Percentiles rank a stretch among this genome's conserved stretches.
These are phyloP conservation scores for Papilio aristodemus DNA, from an alignment of 1,140 invertebrate genomes.

Conservation along the genomic window DNA sequence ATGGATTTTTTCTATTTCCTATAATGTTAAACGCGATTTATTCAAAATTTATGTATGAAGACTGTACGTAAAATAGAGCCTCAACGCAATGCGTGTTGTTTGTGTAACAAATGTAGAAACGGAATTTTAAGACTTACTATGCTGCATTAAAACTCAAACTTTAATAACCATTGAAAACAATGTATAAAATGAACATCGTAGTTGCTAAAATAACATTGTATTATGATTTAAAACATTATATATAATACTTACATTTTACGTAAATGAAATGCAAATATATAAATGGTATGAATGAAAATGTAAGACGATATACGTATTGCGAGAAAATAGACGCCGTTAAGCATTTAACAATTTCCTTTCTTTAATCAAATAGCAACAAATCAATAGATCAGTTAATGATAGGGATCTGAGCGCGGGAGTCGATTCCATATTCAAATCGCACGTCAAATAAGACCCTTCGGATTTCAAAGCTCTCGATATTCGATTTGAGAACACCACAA, in stretches of 20 bases:
- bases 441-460: slow-evolving; percentile 28
- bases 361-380: slow-evolving; percentile 37
- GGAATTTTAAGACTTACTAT: too few relatives aligned
- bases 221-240: too few relatives aligned
- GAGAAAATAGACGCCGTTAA: slow-evolving; percentile 11
- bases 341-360: slow-evolving; percentile 11
- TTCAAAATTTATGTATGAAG: too few relatives aligned
- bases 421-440: slow-evolving; percentile 30
- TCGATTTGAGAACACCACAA: slow-evolving; percentile 20
- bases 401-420: slow-evolving; percentile 28
- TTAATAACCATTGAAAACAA: too few relatives aligned
- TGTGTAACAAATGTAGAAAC: too few relatives aligned
- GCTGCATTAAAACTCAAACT: too few relatives aligned
- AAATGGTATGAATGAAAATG: slow-evolving; percentile 3
- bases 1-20: too few relatives aligned
- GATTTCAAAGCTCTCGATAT: slow-evolving; percentile 7
- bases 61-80: too few relatives aligned
- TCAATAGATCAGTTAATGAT: slow-evolving; percentile 41
- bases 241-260: background rate
- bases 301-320: background rate
- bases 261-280: background rate
- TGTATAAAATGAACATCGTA: too few relatives aligned
- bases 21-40: too few relatives aligned
- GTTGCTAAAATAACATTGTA: too few relatives aligned
- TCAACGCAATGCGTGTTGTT: too few relatives aligned